These are phyloP conservation scores for Heliornis fulica DNA, from an alignment of 2,113 vertebrate species.

Conservation along the genomic window DNA sequence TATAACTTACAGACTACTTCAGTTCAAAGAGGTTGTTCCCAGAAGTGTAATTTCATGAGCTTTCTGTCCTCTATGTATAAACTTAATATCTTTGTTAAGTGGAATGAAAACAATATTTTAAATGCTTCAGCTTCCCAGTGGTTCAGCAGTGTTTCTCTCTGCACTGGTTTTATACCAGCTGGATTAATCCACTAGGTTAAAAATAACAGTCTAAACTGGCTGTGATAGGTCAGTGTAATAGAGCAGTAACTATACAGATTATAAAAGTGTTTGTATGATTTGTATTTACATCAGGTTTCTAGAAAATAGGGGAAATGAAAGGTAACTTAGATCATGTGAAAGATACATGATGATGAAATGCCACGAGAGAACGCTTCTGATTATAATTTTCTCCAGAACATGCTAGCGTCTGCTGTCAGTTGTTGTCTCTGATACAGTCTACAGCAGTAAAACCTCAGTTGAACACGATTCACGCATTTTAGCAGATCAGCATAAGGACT, in stretches of 20 bases:
- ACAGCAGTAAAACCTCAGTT: not conserved
- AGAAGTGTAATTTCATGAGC: not conserved
- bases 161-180: not conserved
- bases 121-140: not conserved
- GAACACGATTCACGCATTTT: not conserved
- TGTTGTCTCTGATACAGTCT: not conserved
- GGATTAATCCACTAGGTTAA: not conserved
- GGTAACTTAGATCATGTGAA: not conserved
- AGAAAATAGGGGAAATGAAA: not conserved
- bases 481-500: not conserved
- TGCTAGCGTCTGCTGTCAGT: not conserved
- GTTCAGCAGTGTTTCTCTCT: not conserved
- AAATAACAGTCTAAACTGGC: not conserved
- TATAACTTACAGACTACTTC: not conserved
- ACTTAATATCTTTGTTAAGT: not conserved
- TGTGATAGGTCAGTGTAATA: not conserved
- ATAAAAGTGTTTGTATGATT: not conserved
- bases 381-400: not conserved
- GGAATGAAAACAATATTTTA: not conserved
- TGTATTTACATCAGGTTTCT: not conserved
- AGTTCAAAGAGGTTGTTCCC: not conserved
- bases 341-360: not conserved
- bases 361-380: not conserved
- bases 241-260: not conserved
- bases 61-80: not conserved